Evolutionary conservation across 2,797 vertebrate species (phyloP), one percentile per base, ranked within the genome.

Genomic region (Astyanax mexicanus): DNA sequence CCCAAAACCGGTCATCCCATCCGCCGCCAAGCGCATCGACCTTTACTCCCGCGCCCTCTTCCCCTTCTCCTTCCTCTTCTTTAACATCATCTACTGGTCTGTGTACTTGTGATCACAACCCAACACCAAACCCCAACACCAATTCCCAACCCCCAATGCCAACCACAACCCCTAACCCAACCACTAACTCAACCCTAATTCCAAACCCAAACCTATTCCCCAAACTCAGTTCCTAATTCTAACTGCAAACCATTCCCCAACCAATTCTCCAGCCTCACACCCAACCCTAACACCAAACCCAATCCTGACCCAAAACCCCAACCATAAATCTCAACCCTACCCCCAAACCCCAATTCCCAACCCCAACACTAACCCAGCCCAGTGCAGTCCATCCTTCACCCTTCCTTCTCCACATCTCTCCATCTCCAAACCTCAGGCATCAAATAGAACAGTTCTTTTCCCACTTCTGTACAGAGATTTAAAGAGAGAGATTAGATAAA

Each of bases 61-160:
- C 84, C 98, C 97, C 25, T 98, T 99, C 89, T 88, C 94, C 86
- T 99, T 99, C 90, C 93, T 99, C 86, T 99, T 99, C 92, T 99
- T 99, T 87, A 99, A 99, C 0, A 96, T 99, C 80, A 96, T 99
- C 89, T 99, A 99, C 83, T 99, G 98, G 97, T 98, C 98, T 75
- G 87, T 95, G 87, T 99, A 99, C 92, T 95, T 99, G 96, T 99
- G 96, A 98, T 94, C 19, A 52, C 15, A 19, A 23, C 45, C 29
- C 2, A 29, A 2, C 5, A 2, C 29, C 2, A 32, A n/a, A n/a
- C n/a, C 29, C 29, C 29, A 2, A 5, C 29, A 5, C 29, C n/a
- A n/a, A n/a, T n/a, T n/a, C n/a, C n/a, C n/a, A n/a, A n/a, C n/a
- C n/a, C n/a, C n/a, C n/a, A n/a, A n/a, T n/a, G n/a, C n/a, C n/a